Base-by-base conservation (phyloP, 2,797 vertebrate genomes). In the Danio choprae region DNA sequence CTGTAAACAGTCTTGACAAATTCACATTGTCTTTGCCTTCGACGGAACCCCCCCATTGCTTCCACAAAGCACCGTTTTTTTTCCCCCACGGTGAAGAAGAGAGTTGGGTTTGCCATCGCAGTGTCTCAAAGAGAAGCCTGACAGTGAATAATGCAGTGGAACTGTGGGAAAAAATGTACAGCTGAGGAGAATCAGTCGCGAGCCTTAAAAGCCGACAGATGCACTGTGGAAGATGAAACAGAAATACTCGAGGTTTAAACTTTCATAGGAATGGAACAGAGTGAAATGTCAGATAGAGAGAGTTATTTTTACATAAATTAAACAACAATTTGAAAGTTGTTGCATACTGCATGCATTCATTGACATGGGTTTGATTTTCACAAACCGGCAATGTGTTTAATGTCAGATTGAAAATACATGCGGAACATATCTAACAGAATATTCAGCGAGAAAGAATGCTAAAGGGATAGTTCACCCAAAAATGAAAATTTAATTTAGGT, bases 111-210 rank as follows among this genome's bases (percentile, higher is more conserved):
- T 51, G 20, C n/a, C 41, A 62, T 59, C 20, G 7, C 62, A 84
- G 48, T 77, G 87, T 80, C 64, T 40, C 81, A 79, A 76, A 79
- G 81, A 86, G 84, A 83, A 90, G 85, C 87, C 84, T 89, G 86
- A 82, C 71, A 74, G 77, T 93, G 86, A 94, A 93, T 94, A 90
- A 94, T 94, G 92, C 85, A 94, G 80, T 67, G 73, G 87, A 86
- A 86, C 79, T 84, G 79, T 79, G 81, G 84, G 85, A 86, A 80
- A 63, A 84, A 15, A 64, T 56, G 82, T 89, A 90, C 80, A 88
- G 84, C 86, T 88, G 83, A 85, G 80, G 65, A 86, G 85, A 91
- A 90, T 89, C 89, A 88, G 91, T 87, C 89, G 74, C 8, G 80
- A 65, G 85, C 82, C 89, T 75, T 86, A 79, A 82, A 84, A 89